These are phyloP conservation scores for Amphipyra tragopoginis DNA, from an alignment of 2,888 invertebrate genomes.

Conservation along the genomic window DNA sequence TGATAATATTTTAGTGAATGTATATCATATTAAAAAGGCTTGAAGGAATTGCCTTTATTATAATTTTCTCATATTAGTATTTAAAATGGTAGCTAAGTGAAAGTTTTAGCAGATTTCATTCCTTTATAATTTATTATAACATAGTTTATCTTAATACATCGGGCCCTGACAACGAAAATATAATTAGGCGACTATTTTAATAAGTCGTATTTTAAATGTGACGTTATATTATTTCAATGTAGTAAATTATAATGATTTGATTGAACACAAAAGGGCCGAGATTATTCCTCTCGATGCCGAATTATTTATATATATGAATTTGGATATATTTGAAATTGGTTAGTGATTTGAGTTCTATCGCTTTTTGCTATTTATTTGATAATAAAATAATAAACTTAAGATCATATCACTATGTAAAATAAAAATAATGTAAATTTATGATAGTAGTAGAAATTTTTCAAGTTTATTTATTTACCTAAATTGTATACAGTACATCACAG, in stretches of 20 bases:
- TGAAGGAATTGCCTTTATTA: conserved; percentile 73
- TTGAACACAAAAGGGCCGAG: conserved; percentile 53
- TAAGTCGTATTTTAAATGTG: conserved; percentile 21
- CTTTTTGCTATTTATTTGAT: conserved; percentile 64
- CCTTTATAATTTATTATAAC: conserved; percentile 58
- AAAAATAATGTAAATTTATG: conserved; percentile 66
- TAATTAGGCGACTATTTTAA: conserved; percentile 30
- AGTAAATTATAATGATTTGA: conserved; percentile 28
- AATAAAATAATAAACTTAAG: conserved; percentile 60
- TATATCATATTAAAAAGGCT: conserved; percentile 64
- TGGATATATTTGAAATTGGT: conserved; percentile 61
- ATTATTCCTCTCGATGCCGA: conserved; percentile 74
- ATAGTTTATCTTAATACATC: conserved; percentile 53
- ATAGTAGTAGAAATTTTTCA: conserved; percentile 64
- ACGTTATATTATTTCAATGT: conserved; percentile 30
- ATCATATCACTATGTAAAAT: conserved; percentile 76
- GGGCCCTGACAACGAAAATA: conserved; percentile 74
- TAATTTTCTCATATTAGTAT: conserved; percentile 59
- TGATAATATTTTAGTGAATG: conserved; percentile 69
- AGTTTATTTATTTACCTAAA: conserved; percentile 64
- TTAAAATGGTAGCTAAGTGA: conserved; percentile 58
- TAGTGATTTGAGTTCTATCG: conserved; percentile 69
- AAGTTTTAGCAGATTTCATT: conserved; percentile 62
- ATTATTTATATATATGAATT: conserved; percentile 69
- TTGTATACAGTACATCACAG: conserved; percentile 72